A percentile compares a stretch with the other conserved stretches of the same genome.
Conservation (phyloP, 2,888 invertebrate species). For the Chymomyza amoena region DNA sequence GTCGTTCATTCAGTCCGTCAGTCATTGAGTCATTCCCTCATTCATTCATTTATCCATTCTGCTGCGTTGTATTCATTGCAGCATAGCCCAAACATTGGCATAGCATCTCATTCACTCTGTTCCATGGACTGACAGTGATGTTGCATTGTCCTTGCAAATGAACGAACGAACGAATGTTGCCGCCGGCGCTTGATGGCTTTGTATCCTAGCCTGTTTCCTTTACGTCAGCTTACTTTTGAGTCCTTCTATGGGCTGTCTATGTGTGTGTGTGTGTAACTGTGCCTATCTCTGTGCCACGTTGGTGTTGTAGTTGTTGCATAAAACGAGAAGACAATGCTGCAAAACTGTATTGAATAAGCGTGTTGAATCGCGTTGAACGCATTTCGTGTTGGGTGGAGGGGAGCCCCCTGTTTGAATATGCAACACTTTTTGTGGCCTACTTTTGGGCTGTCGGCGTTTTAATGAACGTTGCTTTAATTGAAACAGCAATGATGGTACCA, state of each 20-base stretch:
- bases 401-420: constrained; percentile 62
- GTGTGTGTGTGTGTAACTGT: neutral
- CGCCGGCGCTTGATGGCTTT: constrained; percentile 32
- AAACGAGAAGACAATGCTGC: constrained; percentile 22
- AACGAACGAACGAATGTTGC: constrained; percentile 61
- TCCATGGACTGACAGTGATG: constrained; percentile 30
- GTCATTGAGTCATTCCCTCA: constrained; percentile 1
- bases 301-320: too few species aligned
- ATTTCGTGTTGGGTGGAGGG: constrained; percentile 6
- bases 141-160: constrained; percentile 74
- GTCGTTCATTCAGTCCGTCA: constrained; percentile 24
- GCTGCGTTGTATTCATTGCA: constrained; percentile 6
- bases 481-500: constrained; percentile 10
- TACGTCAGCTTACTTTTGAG: neutral
- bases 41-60: constrained; percentile 37
- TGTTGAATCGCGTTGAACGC: constrained; percentile 2
- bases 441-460: constrained; percentile 45
- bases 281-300: constrained; percentile 1
- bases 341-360: constrained; percentile 55
- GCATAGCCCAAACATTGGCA: neutral
- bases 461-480: constrained; percentile 62
- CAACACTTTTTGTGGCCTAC: constrained; percentile 68
- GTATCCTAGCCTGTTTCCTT: neutral
- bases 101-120: neutral
- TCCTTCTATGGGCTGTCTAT: too few species aligned